Conservation (phyloP, 2,113 vertebrate genomes). For the Syrrhaptes paradoxus region DNA sequence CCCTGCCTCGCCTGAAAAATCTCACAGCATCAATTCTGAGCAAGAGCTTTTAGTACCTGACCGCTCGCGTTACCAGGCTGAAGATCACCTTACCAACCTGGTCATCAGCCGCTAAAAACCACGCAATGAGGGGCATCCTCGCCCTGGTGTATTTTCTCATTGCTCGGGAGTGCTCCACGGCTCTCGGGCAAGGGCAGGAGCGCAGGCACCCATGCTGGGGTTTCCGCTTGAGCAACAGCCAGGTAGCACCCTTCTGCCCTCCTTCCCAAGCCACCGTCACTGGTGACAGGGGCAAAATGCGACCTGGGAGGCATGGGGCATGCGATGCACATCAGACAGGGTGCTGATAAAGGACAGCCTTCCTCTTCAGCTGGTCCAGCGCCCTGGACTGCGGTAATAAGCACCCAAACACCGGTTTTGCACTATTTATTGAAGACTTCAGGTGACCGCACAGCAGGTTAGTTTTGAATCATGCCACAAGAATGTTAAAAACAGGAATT, state of each 20-base stretch:
- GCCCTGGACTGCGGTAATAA: neutral
- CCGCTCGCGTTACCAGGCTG: neutral
- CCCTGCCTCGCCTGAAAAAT: neutral
- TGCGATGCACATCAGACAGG: neutral
- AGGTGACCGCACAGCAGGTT: constrained; percentile 7
- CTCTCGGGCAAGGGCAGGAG: neutral
- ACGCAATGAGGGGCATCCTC: neutral
- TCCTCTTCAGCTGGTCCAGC: neutral
- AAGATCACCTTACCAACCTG: neutral
- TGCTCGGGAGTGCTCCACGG: rapidly evolving
- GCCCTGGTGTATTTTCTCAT: neutral
- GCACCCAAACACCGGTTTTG: constrained; percentile 13
- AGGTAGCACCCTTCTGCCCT: rapidly evolving
- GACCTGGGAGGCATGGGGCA: neutral
- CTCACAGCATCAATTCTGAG: neutral
- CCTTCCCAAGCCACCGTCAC: neutral
- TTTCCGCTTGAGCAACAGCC: neutral
- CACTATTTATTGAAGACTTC: constrained; percentile 46
- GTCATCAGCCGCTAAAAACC: neutral
- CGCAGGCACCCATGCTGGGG: neutral
- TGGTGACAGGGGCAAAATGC: neutral
- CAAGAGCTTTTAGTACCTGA: rapidly evolving
- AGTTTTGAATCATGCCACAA: constrained; percentile 6
- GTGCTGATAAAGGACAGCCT: neutral
- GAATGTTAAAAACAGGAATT: constrained; percentile 21